Conservation (phyloP, 2,113 vertebrate species). For the Monarcha castaneiventris region DNA sequence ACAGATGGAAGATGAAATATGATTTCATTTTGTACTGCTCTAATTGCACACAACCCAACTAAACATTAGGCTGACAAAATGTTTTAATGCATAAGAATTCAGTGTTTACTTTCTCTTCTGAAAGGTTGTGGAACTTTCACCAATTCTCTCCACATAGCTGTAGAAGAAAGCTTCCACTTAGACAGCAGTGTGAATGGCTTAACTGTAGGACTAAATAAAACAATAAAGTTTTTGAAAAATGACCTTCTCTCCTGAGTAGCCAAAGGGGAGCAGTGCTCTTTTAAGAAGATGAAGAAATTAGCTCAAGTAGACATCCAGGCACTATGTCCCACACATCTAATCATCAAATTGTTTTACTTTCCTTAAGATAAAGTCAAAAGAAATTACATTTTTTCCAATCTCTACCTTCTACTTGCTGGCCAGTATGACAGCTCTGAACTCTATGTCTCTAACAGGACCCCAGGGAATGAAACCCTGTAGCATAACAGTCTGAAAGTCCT, state of each 20-base stretch:
- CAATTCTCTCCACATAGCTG: not conserved
- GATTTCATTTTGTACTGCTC: not conserved
- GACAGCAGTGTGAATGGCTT: not conserved
- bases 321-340: constrained; percentile 69
- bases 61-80: not conserved
- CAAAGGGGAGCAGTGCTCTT: constrained; percentile 70
- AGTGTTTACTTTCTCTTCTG: not conserved
- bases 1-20: not conserved
- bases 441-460: constrained; percentile 56
- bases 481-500: constrained; percentile 52
- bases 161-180: not conserved
- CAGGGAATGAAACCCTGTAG: constrained; percentile 60
- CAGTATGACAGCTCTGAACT: constrained; percentile 67
- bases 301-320: constrained; percentile 69
- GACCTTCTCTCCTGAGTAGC: constrained; percentile 67
- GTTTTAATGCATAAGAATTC: not conserved
- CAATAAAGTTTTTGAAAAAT: constrained; percentile 67
- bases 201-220: not conserved
- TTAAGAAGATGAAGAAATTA: constrained; percentile 65
- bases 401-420: constrained; percentile 61
- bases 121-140: constrained; percentile 4
- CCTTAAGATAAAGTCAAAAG: constrained; percentile 71
- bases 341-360: constrained; percentile 67
- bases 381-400: constrained; percentile 67
- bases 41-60: not conserved